Evolutionary conservation across 1,140 invertebrate species (phyloP), one percentile per base, ranked within the genome.

Genomic region (Thaumatotibia leucotreta): DNA sequence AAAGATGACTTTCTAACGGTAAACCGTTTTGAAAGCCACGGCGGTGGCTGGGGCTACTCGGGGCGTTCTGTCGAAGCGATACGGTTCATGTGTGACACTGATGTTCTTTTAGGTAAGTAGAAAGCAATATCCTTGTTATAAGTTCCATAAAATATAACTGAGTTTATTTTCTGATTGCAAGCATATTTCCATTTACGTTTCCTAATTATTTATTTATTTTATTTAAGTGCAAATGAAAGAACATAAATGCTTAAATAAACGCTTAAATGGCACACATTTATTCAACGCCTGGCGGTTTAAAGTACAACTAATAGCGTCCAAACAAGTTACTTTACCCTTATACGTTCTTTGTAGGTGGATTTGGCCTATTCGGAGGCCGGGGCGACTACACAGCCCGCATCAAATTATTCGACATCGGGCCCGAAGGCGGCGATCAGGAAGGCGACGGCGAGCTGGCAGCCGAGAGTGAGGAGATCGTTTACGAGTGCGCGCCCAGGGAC

Each of bases 1-100:
- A 89, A 92, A 31, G 92, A 92, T 45, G 98, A 99, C 80, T 99
- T 95, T 80, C 91, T 92, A 39, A 95, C 94, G 8, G 96, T 99
- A 1, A 97, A 95, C 81, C 93, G 98, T 75, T 99, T 99, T 92
- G 97, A 99, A 86, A 97, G 96, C 91, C 96, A 98, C 86, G 98
- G 98, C 27, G 98, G 98, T 62, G 98, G 98, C 5, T 99, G 98
- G 98, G 98, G 98, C 3, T 99, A 99, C 89, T 98, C 97, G 1
- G 97, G 96, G 0, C 97, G 99, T 84, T 98, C 97, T 9, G 95
- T 99, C 54, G 98, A 99, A 91, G 98, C 98, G 6, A 95, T 98
- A 68, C 92, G 97, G 52, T 98, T 99, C 81, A 97, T 96, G 94
- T 94, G 95, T 39, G 98, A 99, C 84, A 97, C 96, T 11, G 98